Percentiles rank a stretch among this genome's conserved stretches.
phyloP scores from a whole-genome alignment of 2,888 invertebrate genomes.

The Eudemis profundana region DNA sequence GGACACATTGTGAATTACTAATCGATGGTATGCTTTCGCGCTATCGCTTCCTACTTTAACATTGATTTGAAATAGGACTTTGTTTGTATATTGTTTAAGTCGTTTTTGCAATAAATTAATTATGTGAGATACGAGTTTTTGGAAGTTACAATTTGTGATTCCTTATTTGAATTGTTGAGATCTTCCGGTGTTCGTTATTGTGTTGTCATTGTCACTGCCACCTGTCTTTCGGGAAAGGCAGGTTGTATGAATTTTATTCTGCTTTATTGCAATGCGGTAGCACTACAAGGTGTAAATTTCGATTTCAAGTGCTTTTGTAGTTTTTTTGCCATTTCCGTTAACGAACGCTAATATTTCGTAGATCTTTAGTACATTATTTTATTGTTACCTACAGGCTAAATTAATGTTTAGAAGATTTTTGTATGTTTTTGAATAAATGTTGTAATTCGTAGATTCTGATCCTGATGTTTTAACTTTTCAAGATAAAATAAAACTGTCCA shows the following conservation, averaged over 20 bases:
- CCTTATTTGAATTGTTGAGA: conserved; percentile 51
- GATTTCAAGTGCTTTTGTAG: conserved; percentile 2
- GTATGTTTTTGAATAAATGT: too few species aligned
- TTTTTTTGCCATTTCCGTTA: conserved; percentile 6
- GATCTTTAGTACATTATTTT: too few species aligned
- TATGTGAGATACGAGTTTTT: not conserved
- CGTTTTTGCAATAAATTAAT: conserved; percentile 1
- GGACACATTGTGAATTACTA: conserved; percentile 37
- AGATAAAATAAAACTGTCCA: too few species aligned
- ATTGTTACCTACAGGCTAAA: too few species aligned
- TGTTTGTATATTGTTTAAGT: not conserved
- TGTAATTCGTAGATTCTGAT: too few species aligned
- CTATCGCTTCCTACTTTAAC: not conserved
- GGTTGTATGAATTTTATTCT: conserved; percentile 22
- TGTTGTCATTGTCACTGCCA: too few species aligned
- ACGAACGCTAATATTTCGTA: not conserved
- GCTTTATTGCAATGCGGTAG: too few species aligned
- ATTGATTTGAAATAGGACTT: not conserved
- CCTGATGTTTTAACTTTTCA: too few species aligned
- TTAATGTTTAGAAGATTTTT: too few species aligned
- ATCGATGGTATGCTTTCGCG: conserved; percentile 10
- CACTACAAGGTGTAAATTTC: conserved; percentile 20
- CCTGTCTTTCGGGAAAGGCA: conserved; percentile 28
- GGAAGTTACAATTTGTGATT: conserved; percentile 30
- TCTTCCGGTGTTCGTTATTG: conserved; percentile 51